These are phyloP conservation scores for Ceryle rudis DNA, from an alignment of 2,797 vertebrate species.

Conservation along the genomic window DNA sequence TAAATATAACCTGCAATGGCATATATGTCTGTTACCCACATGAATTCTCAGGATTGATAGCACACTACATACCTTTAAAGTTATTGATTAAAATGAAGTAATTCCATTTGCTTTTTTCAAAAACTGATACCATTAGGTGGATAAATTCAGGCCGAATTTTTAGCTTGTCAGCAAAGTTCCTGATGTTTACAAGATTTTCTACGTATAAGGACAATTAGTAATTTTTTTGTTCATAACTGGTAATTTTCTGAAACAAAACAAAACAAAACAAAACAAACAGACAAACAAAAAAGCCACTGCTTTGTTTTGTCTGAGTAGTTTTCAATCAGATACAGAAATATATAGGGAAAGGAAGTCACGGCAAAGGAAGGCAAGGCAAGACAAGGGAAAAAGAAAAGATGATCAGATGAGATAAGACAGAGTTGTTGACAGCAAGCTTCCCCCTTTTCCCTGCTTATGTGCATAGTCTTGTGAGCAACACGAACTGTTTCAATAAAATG, in stretches of 20 bases:
- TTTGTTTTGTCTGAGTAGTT: neutral
- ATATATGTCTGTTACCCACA: neutral
- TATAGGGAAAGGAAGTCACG: neutral
- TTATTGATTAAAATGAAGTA: constrained; percentile 6
- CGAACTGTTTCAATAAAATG: neutral
- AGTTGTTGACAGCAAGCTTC: neutral
- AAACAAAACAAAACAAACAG: no score
- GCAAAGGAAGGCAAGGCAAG: no score
- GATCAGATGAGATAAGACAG: no score
- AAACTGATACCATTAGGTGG: neutral
- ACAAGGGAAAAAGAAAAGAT: no score
- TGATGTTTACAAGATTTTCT: neutral
- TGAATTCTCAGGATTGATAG: neutral
- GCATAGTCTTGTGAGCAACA: neutral
- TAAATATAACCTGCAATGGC: neutral
- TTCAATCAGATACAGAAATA: neutral
- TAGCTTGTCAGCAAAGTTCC: neutral
- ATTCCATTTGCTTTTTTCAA: neutral
- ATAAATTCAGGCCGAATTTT: neutral
- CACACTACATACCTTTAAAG: neutral
- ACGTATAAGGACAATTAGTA: neutral
- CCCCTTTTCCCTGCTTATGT: neutral
- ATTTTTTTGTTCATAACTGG: neutral
- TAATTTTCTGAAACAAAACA: neutral
- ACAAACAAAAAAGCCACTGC: neutral